Base-by-base conservation (phyloP, 2,888 invertebrate species). In the Pachymerium ferrugineum region DNA sequence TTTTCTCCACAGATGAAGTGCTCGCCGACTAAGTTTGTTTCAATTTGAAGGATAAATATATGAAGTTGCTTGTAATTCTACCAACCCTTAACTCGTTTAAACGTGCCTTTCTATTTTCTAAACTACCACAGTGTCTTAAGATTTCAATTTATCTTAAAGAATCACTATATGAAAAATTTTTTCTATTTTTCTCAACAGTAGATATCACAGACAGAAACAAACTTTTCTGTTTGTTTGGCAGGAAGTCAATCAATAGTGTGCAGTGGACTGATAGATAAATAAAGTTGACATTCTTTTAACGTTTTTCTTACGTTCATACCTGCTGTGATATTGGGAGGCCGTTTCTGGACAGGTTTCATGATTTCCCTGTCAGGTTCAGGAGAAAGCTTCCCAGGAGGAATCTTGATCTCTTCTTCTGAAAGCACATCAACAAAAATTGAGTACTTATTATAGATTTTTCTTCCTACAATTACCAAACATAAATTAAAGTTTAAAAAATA, bases 261-360 rank as follows among this genome's bases (percentile, higher is more conserved):
- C 62, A 62, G 25, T 12, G 47, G 28, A 62, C 28, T 28, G 62
- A 25, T 62, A 62, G 62, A 62, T 62, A 62, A 62, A 62, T 62
- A 62, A 62, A 25, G 62, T 62, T 62, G 62, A 62, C 62, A 62
- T 10, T 25, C 25, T 1, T 14, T 6, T 12, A 10, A 22, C 12
- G 10, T 22, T 62, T 62, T 62, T 22, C 62, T 28, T 25, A 10
- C 28, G 12, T 38, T 38, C 33, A 12, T 72, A 73, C 73, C 73
- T 68, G 73, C 22, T 68, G 68, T 31, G 28, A 68, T 29, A 31
- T 73, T 29, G 28, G 72, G 72, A 22, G 73, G 73, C 47, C 73
- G 62, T 38, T 73, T 73, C 47, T 73, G 73, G 38, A 73, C 73
- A 29, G 73, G 73, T 42, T 73, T 73, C 73, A 73, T 73, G 68